Base-by-base conservation (phyloP, 2,888 invertebrate genomes). In the Limenitis camilla region DNA sequence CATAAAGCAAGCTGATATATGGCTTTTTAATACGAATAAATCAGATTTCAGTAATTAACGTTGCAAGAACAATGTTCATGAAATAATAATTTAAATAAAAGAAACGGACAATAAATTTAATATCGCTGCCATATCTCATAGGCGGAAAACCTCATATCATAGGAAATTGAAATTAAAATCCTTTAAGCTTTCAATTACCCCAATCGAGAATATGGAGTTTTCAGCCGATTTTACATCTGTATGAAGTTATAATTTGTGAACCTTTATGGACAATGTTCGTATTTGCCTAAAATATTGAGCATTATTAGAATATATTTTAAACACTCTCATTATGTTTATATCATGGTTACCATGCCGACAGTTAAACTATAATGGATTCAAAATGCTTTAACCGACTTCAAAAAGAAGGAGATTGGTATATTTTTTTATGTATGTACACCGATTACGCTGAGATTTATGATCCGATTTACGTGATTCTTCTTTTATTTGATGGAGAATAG, bases 81-180 rank as follows among this genome's bases (percentile, higher is more conserved):
- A 51, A 52, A 46, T 56, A 44, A 50, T 52, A 71, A 70, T 74
- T n/a, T 19, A 19, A 19, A 19, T 70, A 71, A 70, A 72, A 66
- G 62, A 65, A 69, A 63, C 66, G 64, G 60, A 65, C 66, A 65
- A 66, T 71, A 72, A 74, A 76, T 74, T 72, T 44, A 63, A 71
- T 69, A 67, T 64, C 65, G 61, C 60, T 60, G 68, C 64, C 69
- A 67, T 71, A 71, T 75, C 72, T 71, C 71, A 76, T 76, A 77
- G 71, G 72, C 69, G 74, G 71, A 69, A 71, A 75, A 76, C 69
- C 77, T 76, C 76, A 74, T 80, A 77, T 74, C 74, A 78, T 78
- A 76, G 79, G 76, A 83, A 83, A 86, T 85, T 84, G 84, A 72
- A 85, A 86, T 85, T 84, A 85, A 85, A 86, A 84, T 84, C 85